phyloP scores from a whole-genome alignment of 2,888 invertebrate species.

The Neria commutata region DNA sequence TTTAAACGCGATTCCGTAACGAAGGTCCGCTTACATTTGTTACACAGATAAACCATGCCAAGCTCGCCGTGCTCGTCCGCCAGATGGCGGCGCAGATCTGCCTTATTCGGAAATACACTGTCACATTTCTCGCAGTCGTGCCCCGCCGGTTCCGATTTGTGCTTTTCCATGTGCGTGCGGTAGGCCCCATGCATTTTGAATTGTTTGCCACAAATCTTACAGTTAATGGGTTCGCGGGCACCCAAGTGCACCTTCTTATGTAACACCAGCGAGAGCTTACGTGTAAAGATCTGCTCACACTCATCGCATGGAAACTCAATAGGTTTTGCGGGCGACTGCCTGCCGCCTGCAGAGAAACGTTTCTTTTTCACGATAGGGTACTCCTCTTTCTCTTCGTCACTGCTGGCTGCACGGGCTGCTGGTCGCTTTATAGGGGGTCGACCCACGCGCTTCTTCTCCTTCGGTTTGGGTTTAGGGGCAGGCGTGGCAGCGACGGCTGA shows the following conservation, averaged over 20 bases:
- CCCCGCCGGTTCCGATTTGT: conserved; percentile 43
- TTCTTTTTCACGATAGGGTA: conserved; percentile 35
- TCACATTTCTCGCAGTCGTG: conserved; percentile 46
- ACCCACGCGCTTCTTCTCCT: conserved; percentile 21
- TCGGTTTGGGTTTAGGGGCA: conserved; percentile 13
- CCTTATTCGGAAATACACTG: conserved; percentile 49
- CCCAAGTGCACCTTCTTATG: conserved; percentile 63
- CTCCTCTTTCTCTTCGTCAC: conserved; percentile 32
- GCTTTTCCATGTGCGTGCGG: conserved; percentile 61
- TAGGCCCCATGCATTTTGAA: conserved; percentile 62
- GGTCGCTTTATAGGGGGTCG: conserved; percentile 7
- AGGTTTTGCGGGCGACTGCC: conserved; percentile 28
- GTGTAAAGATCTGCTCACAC: conserved; percentile 64
- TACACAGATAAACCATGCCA: conserved; percentile 51
- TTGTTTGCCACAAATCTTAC: conserved; percentile 60
- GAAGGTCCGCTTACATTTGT: conserved; percentile 58
- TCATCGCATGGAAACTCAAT: conserved; percentile 47
- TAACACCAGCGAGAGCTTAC: conserved; percentile 63
- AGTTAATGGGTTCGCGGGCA: conserved; percentile 54
- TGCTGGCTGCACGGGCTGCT: conserved; percentile 11
- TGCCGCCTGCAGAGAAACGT: conserved; percentile 22
- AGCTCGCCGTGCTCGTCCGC: conserved; percentile 48
- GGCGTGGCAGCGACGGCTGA: conserved; percentile 28
- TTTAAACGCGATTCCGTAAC: conserved; percentile 50
- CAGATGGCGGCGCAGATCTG: conserved; percentile 56